Percentiles rank a stretch among this genome's conserved stretches.
phyloP scores from a whole-genome alignment of 2,888 invertebrate genomes.

The Platynereis dumerilii region DNA sequence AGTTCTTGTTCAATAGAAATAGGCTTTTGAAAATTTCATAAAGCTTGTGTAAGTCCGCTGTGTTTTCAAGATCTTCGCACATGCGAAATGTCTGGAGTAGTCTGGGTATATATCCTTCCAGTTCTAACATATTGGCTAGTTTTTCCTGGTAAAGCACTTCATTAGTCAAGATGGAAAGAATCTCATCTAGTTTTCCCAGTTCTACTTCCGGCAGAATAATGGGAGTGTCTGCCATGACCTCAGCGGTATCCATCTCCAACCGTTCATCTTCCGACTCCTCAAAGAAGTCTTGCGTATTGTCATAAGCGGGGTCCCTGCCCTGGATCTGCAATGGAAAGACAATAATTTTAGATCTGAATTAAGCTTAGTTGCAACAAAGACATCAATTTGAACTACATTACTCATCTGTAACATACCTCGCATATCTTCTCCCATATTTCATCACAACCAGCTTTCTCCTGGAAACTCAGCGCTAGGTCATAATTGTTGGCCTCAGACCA shows the following conservation, averaged over 20 bases:
- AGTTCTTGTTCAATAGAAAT: constrained; percentile 96
- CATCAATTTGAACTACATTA: no score
- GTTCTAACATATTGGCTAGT: constrained; percentile 89
- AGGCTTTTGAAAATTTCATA: constrained; percentile 99
- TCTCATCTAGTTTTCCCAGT: constrained; percentile 89
- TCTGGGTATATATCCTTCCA: constrained; percentile 88
- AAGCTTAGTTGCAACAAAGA: no score
- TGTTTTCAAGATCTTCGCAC: constrained; percentile 95
- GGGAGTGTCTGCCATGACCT: constrained; percentile 87
- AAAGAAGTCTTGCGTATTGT: constrained; percentile 80
- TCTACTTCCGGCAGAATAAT: constrained; percentile 96
- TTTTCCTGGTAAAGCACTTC: constrained; percentile 89
- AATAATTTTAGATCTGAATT: not conserved
- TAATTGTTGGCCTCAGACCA: constrained; percentile 99
- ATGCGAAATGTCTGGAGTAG: constrained; percentile 93
- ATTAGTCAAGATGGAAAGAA: constrained; percentile 74
- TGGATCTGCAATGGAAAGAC: constrained; percentile 74
- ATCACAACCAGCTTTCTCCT: constrained; percentile 99
- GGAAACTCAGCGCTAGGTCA: constrained; percentile 98
- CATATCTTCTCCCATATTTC: constrained; percentile 99
- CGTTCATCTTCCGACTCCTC: constrained; percentile 77
- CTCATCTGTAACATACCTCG: constrained; percentile 81
- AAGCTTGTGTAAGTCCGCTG: constrained; percentile 84
- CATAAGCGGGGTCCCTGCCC: constrained; percentile 98
- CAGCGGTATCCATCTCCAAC: constrained; percentile 89